phyloP scores from a whole-genome alignment of 1,140 invertebrate genomes.

The Drosophila nebulosa region DNA sequence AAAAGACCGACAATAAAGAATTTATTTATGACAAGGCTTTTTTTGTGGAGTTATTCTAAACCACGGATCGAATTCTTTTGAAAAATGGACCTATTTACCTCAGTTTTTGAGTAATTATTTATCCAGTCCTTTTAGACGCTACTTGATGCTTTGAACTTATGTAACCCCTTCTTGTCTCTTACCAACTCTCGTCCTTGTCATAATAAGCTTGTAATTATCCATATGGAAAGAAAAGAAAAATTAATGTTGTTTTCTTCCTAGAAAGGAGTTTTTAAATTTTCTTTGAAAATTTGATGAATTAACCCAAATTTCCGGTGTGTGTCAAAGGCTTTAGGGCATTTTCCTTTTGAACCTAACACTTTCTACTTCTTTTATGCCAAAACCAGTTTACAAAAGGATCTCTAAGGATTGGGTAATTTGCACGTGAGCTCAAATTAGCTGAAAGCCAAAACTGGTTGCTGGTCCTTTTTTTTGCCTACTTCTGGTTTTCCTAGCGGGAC shows the following conservation, averaged over 20 bases:
- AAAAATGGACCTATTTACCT: not conserved
- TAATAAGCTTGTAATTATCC: not conserved
- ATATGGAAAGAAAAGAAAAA: not conserved
- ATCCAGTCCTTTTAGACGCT: not conserved
- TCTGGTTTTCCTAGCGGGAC: slow-evolving; percentile 44
- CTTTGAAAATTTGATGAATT: slow-evolving; percentile 51
- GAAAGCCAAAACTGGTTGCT: slow-evolving; percentile 64
- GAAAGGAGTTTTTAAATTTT: not conserved
- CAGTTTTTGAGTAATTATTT: not conserved
- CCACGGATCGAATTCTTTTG: too few relatives aligned
- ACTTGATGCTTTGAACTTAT: slow-evolving; percentile 7
- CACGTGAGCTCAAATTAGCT: slow-evolving; percentile 75
- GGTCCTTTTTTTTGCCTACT: slow-evolving; percentile 19
- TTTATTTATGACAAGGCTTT: too few relatives aligned
- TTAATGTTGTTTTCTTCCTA: not conserved
- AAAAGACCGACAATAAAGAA: too few relatives aligned
- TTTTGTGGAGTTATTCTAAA: too few relatives aligned
- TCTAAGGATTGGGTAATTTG: slow-evolving; percentile 43
- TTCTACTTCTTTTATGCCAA: slow-evolving; percentile 6
- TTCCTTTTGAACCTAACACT: slow-evolving; percentile 57
- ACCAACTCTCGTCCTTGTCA: not conserved
- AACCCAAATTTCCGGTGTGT: slow-evolving; percentile 66
- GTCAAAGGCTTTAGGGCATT: slow-evolving; percentile 48
- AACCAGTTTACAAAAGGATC: slow-evolving; percentile 42
- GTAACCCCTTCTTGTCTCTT: not conserved